Evolutionary conservation across 2,797 vertebrate species (phyloP).

Genomic region (Diplodus sargus): DNA sequence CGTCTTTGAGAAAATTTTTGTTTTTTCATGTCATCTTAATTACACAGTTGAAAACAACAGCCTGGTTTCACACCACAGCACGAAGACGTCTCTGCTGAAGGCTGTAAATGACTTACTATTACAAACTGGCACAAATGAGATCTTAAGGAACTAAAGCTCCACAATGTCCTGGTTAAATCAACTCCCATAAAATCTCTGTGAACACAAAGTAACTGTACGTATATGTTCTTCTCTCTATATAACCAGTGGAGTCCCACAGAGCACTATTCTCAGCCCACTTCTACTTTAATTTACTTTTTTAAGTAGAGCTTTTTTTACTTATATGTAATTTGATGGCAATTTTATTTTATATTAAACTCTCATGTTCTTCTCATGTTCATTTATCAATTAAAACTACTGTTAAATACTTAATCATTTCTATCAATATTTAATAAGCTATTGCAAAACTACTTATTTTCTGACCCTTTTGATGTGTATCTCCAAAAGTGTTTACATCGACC

Average conservation of each 20-base stretch:
- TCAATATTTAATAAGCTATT: background rate
- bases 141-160: too few relatives aligned
- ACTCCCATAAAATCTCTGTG: background rate
- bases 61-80: constrained; percentile 11
- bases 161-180: background rate
- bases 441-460: background rate
- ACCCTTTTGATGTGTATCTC: background rate
- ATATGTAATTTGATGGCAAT: background rate
- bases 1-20: constrained; percentile 5
- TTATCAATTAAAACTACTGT: background rate
- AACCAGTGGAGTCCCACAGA: constrained; percentile 18
- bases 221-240: background rate
- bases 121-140: background rate
- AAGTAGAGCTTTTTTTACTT: too few relatives aligned
- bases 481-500: background rate
- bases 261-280: constrained; percentile 5
- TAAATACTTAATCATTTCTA: too few relatives aligned
- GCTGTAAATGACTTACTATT: background rate
- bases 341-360: background rate
- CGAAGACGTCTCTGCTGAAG: background rate
- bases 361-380: background rate
- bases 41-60: constrained; percentile 9
- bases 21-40: constrained; percentile 35
- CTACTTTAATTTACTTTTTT: too few relatives aligned
- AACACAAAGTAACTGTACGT: background rate